Conservation (phyloP, 2,113 vertebrate species). For the Pungitius pungitius region DNA sequence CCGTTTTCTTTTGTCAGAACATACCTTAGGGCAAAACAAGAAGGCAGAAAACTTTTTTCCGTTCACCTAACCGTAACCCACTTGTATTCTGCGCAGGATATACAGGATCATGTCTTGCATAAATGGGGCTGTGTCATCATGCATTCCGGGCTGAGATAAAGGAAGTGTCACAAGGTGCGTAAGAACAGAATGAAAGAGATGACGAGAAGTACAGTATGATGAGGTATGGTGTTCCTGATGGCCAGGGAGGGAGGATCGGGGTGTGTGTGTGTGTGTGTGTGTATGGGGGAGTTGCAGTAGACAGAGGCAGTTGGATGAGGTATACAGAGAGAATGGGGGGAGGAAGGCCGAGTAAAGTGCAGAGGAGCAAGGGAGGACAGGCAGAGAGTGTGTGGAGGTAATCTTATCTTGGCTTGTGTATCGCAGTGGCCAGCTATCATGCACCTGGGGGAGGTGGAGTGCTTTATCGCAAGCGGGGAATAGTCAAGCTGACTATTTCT, state of each 20-base stretch:
- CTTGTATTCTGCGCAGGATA: not conserved
- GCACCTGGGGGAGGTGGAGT: constrained; percentile 30
- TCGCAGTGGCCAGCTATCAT: constrained; percentile 49
- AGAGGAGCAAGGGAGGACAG: constrained; percentile 53
- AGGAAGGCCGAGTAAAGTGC: constrained; percentile 38
- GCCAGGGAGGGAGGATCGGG: not conserved
- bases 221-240: constrained; percentile 41
- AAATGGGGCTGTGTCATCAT: constrained; percentile 7
- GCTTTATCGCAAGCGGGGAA: constrained; percentile 42
- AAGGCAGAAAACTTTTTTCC: no score
- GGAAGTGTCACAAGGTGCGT: constrained; percentile 50
- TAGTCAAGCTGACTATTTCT: constrained; percentile 33
- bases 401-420: constrained; percentile 64
- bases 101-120: not conserved
- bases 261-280: not conserved
- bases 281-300: constrained; percentile 4
- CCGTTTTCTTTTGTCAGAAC: no score
- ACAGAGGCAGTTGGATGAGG: constrained; percentile 18
- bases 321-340: constrained; percentile 11
- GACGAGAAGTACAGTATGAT: constrained; percentile 41
- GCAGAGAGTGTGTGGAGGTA: constrained; percentile 45
- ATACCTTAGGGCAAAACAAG: not conserved
- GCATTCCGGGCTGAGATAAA: constrained; percentile 34
- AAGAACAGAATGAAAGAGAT: constrained; percentile 54
- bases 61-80: not conserved